Base-by-base conservation (phyloP, 2,113 vertebrate genomes). In the Brachyhypopomus gauderio region DNA sequence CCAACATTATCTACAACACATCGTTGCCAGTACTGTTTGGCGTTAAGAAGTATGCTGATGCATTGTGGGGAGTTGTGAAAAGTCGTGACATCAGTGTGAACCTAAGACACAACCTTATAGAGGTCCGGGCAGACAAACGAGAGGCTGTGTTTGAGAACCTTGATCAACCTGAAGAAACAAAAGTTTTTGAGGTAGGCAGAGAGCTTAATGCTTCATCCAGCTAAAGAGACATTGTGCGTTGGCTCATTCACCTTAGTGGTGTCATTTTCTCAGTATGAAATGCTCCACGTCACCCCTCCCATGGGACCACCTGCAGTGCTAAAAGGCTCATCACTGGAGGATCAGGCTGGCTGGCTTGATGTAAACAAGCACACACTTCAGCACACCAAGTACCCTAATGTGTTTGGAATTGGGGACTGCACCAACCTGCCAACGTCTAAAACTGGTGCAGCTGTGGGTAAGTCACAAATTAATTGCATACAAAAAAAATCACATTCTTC, bases 341-440 rank as follows among this genome's bases (percentile, higher is more conserved):
- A 99, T 77, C 84, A 84, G 60, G 72, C 1, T 0, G 97, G 98
- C 75, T 99, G 97, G 97, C 88, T 99, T 83, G 95, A 98, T 16
- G 79, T 99, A 20, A 83, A 97, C 89, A 97, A 95, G 88, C 93
- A 96, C 1, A 96, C 90, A 6, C 94, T 99, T 6, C 97, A 99
- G 84, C 97, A 99, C 41, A 96, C 92, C 58, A 95, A 83, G 27
- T 99, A 96, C 78, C 90, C 93, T 3, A 98, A 99, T 45, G 93
- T 99, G 34, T 99, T 99, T 89, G 98, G 96, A 17, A 98, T 99
- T 4, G 98, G 97, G 84, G 98, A 99, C 88, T 99, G 98, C 80
- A 98, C 96, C 79, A 99, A 92, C 80, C 93, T 98, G 27, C 98
- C 98, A 1, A 99, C 98, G 0, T 91, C 96, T 7, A 99, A 94